Evolutionary conservation across 37 sponge, comb jelly and placozoan genomes (phyloP), one percentile per base, ranked within the genome.

Genomic region (Diacarnus erythraeanus): DNA sequence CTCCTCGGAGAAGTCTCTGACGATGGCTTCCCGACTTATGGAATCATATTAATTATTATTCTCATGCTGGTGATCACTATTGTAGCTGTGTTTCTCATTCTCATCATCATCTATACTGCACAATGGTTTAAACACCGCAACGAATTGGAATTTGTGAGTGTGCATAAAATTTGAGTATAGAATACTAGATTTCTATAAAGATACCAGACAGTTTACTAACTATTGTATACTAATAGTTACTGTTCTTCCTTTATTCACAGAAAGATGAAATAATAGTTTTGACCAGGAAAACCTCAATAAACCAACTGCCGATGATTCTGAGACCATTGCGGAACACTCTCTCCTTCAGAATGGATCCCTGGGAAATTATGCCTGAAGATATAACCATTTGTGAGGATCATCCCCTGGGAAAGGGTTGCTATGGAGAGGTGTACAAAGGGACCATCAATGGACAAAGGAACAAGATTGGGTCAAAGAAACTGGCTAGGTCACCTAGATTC

Each of bases 351-450:
- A 10, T 39, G 44, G 92, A 91, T 37, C 79, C 83, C 40, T 91
- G 92, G 92, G 92, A 91, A 44, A 41, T 91, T 20, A 38, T 42
- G 1, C 37, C 42, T 1, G 57, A 38, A 3, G 75, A 83, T 17
- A 41, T 91, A 10, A 61, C 38, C 21, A 66, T 91, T 26, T 64
- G 47, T 36, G 67, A 81, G 20, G 43, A 86, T n/a, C 35, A 77
- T 73, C 54, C 72, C 15, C 69, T 91, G 18, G 92, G 92, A 2
- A 64, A 86, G 57, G 92, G 92, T 0, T 57, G 47, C 41, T 91
- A 86, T 83, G 87, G 92, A 4, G 88, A 83, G 69, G 92, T 91
- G 31, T 83, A 59, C 69, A 86, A 83, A 42, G 92, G 91, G 5
- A 25, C 31, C 15, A 56, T 89, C 22, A 23, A 4, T 41, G 69